Conservation (phyloP, 2,113 vertebrate genomes). For the Leiothrix lutea region DNA sequence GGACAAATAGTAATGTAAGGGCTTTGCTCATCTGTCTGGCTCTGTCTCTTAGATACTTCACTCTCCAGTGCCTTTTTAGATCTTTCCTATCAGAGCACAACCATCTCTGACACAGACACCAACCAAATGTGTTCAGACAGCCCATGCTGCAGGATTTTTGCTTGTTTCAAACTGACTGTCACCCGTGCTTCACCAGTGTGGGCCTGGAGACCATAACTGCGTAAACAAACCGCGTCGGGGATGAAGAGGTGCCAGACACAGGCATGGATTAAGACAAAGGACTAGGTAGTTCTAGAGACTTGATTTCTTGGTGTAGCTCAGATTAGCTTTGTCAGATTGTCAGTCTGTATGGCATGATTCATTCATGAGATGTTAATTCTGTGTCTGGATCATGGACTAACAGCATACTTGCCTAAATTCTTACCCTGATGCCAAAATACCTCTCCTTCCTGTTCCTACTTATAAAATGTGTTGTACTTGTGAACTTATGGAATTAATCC, state of each 20-base stretch:
- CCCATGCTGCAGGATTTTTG: not conserved
- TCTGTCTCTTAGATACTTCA: not conserved
- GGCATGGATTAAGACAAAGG: not conserved
- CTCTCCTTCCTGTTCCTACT: not conserved
- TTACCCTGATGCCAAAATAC: not conserved
- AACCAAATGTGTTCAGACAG: not conserved
- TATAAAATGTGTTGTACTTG: not conserved
- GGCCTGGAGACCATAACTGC: not conserved
- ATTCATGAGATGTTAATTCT: slow-evolving; percentile 25
- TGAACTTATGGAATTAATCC: not conserved
- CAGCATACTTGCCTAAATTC: not conserved
- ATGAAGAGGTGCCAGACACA: not conserved
- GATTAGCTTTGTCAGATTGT: slow-evolving; percentile 4
- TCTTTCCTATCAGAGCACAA: not conserved
- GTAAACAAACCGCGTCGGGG: not conserved
- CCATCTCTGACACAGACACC: not conserved
- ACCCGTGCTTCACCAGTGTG: not conserved
- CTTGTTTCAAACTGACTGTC: not conserved
- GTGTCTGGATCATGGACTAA: slow-evolving; percentile 1
- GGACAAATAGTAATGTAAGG: not conserved
- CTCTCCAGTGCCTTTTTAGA: not conserved
- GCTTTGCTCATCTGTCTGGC: not conserved
- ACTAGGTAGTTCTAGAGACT: not conserved
- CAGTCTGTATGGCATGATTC: not conserved
- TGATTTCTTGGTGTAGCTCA: not conserved